Percentiles rank a stretch among this genome's conserved stretches.
Evolutionary conservation across 1,140 invertebrate species (phyloP).

Genomic region (Conus ventricosus): DNA sequence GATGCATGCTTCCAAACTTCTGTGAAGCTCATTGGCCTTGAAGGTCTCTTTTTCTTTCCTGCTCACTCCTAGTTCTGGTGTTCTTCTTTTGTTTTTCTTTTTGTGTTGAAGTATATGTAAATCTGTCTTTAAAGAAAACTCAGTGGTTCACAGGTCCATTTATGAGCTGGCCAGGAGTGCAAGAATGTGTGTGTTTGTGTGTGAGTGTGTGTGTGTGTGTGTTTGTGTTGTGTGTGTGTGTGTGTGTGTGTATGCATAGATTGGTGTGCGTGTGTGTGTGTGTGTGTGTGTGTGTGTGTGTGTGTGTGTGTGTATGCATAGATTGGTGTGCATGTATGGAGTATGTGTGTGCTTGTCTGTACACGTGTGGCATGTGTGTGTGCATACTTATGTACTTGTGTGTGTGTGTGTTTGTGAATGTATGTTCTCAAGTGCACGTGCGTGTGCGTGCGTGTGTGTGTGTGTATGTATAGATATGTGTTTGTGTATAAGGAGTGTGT

Average conservation of each 20-base stretch:
- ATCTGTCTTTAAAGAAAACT: no score
- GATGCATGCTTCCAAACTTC: no score
- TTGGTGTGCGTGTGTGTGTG: neutral
- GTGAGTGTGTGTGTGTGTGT: conserved; percentile 22
- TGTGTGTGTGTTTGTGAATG: conserved; percentile 5
- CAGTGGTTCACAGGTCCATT: neutral
- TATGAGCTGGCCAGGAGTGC: neutral
- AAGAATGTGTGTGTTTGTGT: conserved; percentile 16
- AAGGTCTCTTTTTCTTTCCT: no score
- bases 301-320: conserved; percentile 16
- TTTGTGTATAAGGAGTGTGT: neutral
- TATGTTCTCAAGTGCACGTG: neutral
- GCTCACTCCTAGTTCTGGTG: no score
- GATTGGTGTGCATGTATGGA: neutral
- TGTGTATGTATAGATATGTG: neutral
- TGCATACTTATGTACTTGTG: neutral
- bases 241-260: conserved; percentile 5
- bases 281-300: conserved; percentile 26
- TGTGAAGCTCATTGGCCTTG: no score
- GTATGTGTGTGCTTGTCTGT: no score
- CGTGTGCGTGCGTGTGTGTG: neutral
- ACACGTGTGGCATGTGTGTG: neutral
- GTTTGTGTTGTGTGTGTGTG: conserved; percentile 26
- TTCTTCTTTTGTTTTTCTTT: no score
- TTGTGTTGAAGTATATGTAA: no score